phyloP scores from a whole-genome alignment of 2,113 vertebrate genomes.

The Bolborhynchus lineola region DNA sequence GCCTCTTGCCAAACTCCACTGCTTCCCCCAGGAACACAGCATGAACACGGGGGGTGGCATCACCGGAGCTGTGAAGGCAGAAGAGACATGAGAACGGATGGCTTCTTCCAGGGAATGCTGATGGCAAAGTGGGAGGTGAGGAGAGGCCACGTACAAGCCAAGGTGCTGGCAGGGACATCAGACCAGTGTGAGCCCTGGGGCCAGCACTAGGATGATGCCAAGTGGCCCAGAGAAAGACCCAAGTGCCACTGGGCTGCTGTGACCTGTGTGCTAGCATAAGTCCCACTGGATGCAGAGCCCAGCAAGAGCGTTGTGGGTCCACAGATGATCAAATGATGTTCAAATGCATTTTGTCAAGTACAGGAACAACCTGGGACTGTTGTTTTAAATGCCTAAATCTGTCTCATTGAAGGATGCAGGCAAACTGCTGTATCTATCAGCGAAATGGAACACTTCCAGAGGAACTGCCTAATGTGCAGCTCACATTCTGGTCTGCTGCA shows the following conservation, averaged over 20 bases:
- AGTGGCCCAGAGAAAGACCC: background rate
- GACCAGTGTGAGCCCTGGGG: background rate
- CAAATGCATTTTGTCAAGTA: background rate
- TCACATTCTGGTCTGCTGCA: background rate
- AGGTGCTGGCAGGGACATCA: background rate
- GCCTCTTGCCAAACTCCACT: background rate
- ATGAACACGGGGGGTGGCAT: background rate
- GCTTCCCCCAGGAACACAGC: background rate
- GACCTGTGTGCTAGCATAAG: accelerated
- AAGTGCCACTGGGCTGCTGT: background rate
- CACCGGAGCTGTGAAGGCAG: background rate
- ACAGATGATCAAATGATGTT: background rate
- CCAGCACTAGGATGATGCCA: background rate
- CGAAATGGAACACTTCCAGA: background rate
- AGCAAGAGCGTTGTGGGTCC: background rate
- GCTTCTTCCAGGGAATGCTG: background rate
- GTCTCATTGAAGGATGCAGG: background rate
- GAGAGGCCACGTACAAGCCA: background rate
- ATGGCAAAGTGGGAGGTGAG: background rate
- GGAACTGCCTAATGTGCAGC: background rate
- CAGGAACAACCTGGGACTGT: background rate
- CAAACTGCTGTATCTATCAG: background rate
- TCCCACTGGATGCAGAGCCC: background rate
- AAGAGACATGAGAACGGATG: background rate
- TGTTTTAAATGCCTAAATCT: background rate